Evolutionary conservation across 2,888 invertebrate genomes (phyloP).

Genomic region (Ormyrus thymus): DNA sequence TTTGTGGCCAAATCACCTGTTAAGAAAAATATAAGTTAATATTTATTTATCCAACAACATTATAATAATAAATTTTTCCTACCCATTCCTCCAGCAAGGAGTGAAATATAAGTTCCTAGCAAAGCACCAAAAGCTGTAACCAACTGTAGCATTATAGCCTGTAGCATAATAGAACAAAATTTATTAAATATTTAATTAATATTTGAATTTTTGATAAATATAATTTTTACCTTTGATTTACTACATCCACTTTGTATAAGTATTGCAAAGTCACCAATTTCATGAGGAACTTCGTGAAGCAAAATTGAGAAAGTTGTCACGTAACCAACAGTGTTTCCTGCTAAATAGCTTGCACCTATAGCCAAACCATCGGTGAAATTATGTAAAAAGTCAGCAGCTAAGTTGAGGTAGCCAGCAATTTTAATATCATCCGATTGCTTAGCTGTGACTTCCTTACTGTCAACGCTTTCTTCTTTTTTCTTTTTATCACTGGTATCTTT

Average conservation of each 20-base stretch:
- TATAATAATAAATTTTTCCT: conserved; percentile 56
- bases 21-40: conserved; percentile 59
- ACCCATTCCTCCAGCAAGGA: conserved; percentile 85
- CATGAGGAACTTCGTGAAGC: conserved; percentile 99
- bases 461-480: conserved; percentile 50
- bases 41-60: not conserved
- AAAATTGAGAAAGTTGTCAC: conserved; percentile 97
- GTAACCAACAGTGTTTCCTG: conserved; percentile 89
- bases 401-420: conserved; percentile 95
- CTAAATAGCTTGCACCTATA: conserved; percentile 97
- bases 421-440: conserved; percentile 77
- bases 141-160: conserved; percentile 96
- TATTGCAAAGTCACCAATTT: conserved; percentile 99
- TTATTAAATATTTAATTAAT: not conserved
- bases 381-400: conserved; percentile 98
- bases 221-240: conserved; percentile 82
- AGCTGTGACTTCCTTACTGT: conserved; percentile 46
- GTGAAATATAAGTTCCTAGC: conserved; percentile 92
- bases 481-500: conserved; percentile 63
- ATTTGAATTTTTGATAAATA: not conserved
- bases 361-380: conserved; percentile 99
- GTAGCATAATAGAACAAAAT: conserved; percentile 32
- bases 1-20: conserved; percentile 83
- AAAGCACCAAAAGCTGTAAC: conserved; percentile 96
- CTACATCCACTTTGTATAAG: conserved; percentile 97